Conservation (phyloP, 2,888 invertebrate genomes). For the Eilema sororculum region DNA sequence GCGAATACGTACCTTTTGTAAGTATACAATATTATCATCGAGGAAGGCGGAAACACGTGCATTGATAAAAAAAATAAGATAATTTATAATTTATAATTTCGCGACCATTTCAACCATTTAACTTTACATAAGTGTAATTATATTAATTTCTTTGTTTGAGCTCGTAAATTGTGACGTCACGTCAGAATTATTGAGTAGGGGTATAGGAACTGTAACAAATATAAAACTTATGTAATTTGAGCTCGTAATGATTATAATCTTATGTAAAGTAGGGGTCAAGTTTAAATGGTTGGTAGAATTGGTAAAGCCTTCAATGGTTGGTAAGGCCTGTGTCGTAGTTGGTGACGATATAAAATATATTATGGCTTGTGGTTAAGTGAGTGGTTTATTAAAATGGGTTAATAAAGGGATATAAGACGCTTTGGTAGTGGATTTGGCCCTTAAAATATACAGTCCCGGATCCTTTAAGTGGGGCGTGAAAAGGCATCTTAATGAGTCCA, state of each 20-base stretch:
- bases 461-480: no score
- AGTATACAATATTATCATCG: not conserved
- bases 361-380: conserved; percentile 6
- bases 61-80: not conserved
- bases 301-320: conserved; percentile 46
- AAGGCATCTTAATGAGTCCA: no score
- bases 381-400: not conserved
- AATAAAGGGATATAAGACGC: no score
- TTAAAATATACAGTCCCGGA: no score
- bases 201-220: conserved; percentile 50
- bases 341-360: conserved; percentile 23
- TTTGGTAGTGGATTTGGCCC: no score
- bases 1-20: not conserved
- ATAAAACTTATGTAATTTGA: conserved; percentile 34
- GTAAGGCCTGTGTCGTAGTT: conserved; percentile 13
- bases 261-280: conserved; percentile 22
- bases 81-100: not conserved
- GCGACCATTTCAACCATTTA: conserved; percentile 1
- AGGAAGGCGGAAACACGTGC: not conserved
- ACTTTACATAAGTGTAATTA: not conserved
- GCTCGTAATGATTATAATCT: conserved; percentile 21
- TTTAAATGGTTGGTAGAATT: conserved; percentile 29
- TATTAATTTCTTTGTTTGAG: conserved; percentile 43
- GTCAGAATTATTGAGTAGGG: conserved; percentile 33
- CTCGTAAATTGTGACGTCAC: conserved; percentile 45